phyloP scores from a whole-genome alignment of 2,113 vertebrate genomes.

The Labrus mixtus region DNA sequence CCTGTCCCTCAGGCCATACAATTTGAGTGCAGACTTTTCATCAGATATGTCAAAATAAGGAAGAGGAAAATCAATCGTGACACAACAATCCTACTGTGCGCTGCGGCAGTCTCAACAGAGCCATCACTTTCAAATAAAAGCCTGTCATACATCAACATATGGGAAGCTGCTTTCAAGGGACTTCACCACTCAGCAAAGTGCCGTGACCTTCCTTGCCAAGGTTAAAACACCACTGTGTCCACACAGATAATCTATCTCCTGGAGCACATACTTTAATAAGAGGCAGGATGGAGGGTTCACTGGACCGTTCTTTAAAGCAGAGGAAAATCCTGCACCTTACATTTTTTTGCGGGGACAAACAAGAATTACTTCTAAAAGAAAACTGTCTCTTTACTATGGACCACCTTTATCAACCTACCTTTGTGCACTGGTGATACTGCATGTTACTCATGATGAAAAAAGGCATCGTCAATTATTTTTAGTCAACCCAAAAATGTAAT shows the following conservation, averaged over 20 bases:
- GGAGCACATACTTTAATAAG: constrained; percentile 34
- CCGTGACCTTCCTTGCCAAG: constrained; percentile 63
- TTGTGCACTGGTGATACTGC: not conserved
- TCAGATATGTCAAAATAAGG: constrained; percentile 59
- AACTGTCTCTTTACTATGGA: not conserved
- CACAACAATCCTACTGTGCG: constrained; percentile 50
- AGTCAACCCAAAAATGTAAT: not conserved
- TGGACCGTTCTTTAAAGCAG: constrained; percentile 9
- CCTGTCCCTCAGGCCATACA: constrained; percentile 22
- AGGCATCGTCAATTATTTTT: too few relatives aligned
- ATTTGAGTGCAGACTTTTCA: constrained; percentile 60
- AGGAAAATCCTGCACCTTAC: not conserved
- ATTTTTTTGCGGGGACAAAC: not conserved
- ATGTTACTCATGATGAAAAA: too few relatives aligned
- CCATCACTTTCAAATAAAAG: constrained; percentile 74
- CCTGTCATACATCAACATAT: constrained; percentile 70
- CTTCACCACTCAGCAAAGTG: constrained; percentile 62
- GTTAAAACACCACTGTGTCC: constrained; percentile 69
- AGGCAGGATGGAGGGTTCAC: constrained; percentile 16
- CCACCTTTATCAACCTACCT: not conserved
- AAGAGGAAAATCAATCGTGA: constrained; percentile 53
- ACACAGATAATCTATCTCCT: constrained; percentile 60
- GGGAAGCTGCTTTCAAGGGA: constrained; percentile 67
- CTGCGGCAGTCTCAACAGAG: constrained; percentile 63
- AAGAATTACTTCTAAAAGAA: not conserved